Evolutionary conservation across 2,888 invertebrate species (phyloP).

Genomic region (Corbicula japonica): DNA sequence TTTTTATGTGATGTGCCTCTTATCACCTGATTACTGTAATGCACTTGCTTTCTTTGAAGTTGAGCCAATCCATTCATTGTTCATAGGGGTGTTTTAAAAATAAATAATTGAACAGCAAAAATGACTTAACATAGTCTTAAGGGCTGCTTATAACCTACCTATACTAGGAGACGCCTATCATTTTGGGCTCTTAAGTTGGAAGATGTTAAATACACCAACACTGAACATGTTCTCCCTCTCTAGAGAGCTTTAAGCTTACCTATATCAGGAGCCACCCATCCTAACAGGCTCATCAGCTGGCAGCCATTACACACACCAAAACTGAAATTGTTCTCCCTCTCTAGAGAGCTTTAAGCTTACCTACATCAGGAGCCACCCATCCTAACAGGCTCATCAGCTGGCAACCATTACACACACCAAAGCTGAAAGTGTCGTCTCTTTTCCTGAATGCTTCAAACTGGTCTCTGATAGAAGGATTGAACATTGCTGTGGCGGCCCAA

Average conservation of each 20-base stretch:
- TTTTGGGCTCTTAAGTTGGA: slow-evolving; percentile 97
- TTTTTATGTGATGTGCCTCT: not conserved
- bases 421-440: slow-evolving; percentile 91
- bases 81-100: not conserved
- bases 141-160: slow-evolving; percentile 46
- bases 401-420: no score
- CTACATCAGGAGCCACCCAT: no score
- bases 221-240: no score
- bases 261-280: no score
- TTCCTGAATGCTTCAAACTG: slow-evolving; percentile 93
- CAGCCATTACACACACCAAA: no score
- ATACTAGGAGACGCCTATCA: slow-evolving; percentile 92
- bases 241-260: no score
- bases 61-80: not conserved
- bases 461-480: slow-evolving; percentile 91
- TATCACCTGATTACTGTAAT: not conserved
- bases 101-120: no score
- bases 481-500: slow-evolving; percentile 97
- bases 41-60: not conserved
- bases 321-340: no score
- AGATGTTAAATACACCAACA: slow-evolving; percentile 99
- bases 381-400: no score
- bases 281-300: no score
- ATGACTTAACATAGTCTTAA: no score
- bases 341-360: no score